Conservation (phyloP, 92 coral and sea anemone genomes). For the Porites cylindrica region DNA sequence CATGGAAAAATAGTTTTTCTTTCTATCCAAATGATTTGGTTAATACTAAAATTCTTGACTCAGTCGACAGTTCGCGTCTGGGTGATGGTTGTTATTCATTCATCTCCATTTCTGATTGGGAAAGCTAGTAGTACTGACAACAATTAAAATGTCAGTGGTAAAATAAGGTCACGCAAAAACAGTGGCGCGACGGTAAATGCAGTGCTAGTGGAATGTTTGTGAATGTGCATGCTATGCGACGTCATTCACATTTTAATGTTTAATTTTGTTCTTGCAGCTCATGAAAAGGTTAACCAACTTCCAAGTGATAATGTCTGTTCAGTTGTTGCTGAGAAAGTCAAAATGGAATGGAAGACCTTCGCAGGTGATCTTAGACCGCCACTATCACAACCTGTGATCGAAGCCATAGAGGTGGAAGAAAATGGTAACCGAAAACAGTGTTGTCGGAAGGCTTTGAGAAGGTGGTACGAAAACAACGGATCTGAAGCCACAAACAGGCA, state of each 20-base stretch:
- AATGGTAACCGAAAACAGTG: neutral
- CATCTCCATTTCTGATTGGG: too few species aligned
- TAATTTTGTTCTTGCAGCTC: neutral
- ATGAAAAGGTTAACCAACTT: neutral
- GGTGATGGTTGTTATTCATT: too few species aligned
- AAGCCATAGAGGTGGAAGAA: neutral
- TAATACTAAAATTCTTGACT: too few species aligned
- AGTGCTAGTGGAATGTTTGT: too few species aligned
- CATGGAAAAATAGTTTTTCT: too few species aligned
- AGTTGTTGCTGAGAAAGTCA: constrained; percentile 27
- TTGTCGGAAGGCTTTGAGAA: neutral
- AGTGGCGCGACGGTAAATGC: too few species aligned
- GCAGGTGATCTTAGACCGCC: neutral
- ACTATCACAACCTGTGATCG: neutral
- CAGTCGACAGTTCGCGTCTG: too few species aligned
- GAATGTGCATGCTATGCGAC: too few species aligned
- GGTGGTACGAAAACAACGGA: neutral
- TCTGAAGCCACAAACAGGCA: neutral
- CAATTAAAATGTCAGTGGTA: too few species aligned
- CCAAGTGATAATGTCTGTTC: neutral
- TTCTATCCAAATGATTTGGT: too few species aligned
- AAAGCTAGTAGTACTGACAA: too few species aligned
- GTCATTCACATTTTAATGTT: neutral
- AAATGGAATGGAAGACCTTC: constrained; percentile 12
- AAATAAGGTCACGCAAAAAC: too few species aligned